phyloP scores from a whole-genome alignment of 2,888 invertebrate genomes.

The Sphecodes monilicornis region DNA sequence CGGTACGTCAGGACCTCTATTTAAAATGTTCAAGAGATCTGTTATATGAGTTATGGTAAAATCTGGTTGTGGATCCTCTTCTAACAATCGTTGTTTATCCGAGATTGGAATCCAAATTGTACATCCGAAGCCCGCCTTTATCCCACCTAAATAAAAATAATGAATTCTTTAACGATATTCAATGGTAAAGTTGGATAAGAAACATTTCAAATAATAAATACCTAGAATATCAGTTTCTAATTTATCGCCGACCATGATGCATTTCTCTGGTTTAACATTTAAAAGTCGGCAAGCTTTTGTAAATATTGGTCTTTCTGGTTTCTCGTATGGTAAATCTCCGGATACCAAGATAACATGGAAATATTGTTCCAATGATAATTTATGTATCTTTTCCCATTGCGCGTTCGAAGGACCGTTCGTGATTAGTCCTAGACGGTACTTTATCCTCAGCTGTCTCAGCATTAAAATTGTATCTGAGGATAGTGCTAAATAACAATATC shows the following conservation, averaged over 20 bases:
- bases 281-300: constrained; percentile 92
- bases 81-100: constrained; percentile 78
- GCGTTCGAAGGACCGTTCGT: constrained; percentile 94
- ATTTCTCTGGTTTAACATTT: constrained; percentile 90
- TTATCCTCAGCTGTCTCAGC: constrained; percentile 89
- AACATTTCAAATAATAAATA: constrained; percentile 56
- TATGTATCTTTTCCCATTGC: constrained; percentile 95
- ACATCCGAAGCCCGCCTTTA: constrained; percentile 90
- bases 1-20: constrained; percentile 83
- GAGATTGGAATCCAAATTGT: constrained; percentile 92
- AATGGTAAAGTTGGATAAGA: neutral
- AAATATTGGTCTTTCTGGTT: constrained; percentile 93
- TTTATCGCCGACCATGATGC: constrained; percentile 95
- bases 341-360: constrained; percentile 93
- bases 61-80: constrained; percentile 86
- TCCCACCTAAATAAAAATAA: constrained; percentile 87
- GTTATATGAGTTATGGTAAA: constrained; percentile 88
- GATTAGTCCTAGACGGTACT: constrained; percentile 92
- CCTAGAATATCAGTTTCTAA: constrained; percentile 93
- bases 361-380: constrained; percentile 89
- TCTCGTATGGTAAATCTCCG: constrained; percentile 94
- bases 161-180: neutral
- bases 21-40: constrained; percentile 87
- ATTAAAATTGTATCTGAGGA: constrained; percentile 89
- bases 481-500: constrained; percentile 91